Base-by-base conservation (phyloP, 2,113 vertebrate species). In the Xyrauchen texanus region DNA sequence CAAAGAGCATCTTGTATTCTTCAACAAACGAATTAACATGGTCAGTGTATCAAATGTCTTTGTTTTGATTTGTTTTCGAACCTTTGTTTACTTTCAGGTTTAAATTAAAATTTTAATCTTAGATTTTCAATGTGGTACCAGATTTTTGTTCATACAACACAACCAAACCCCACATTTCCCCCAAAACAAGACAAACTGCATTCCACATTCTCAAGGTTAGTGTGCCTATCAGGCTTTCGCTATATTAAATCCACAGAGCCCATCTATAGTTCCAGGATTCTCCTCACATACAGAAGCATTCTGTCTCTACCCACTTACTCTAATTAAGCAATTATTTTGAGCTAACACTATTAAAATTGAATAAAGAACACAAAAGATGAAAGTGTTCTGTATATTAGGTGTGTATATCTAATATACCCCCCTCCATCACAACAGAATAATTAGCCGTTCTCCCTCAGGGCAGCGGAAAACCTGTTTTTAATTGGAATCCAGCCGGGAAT, bases 401-500 rank as follows among this genome's bases (percentile, higher is more conserved):
- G 79, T 84, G 84, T 84, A 87, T 72, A 80, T 9, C 58, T 74
- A 74, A 74, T 74, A 63, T 79, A 87, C 83, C 80, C 75, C 83
- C 78, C 76, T 69, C 51, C 70, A 85, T 89, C 87, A 86, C 88
- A 91, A 91, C 90, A 89, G 88, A 89, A 91, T 92, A 93, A 93
- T 94, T 92, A 93, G 87, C 90, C 83, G 85, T 87, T 90, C 85
- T 87, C 89, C 91, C 90, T 91, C 76, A 85, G 90, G 93, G 88
- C 77, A 68, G 82, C 79, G 84, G 86, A 88, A 92, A 89, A 90
- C 89, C 88, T 90, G 88, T 90, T 90, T 90, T 90, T 93, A 93
- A 93, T 93, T 93, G 91, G 89, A 91, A 89, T 85, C 88, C 91
- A 91, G 87, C 88, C 83, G 91, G 91, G 91, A 92, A 76, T 90